Evolutionary conservation across 2,113 vertebrate species (phyloP).

Genomic region (Hassar affinis): DNA sequence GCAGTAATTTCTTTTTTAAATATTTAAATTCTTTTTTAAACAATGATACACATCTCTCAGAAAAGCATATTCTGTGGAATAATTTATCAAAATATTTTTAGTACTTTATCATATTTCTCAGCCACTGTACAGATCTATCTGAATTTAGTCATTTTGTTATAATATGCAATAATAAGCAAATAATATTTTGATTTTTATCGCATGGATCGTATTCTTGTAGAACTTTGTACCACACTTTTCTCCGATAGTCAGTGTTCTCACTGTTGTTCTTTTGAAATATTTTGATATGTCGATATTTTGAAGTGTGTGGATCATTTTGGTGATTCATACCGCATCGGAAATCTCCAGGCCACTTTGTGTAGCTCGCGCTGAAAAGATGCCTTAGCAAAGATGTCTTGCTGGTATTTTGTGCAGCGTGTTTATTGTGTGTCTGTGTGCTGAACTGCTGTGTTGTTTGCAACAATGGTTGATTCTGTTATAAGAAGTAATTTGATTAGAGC

Average conservation of each 20-base stretch:
- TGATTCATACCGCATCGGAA: not conserved
- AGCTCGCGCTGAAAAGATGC: not conserved
- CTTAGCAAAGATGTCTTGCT: not conserved
- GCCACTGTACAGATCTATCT: not conserved
- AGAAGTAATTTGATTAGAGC: constrained; percentile 9
- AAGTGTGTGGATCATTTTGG: not conserved
- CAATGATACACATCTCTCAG: no score
- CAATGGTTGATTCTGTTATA: constrained; percentile 15
- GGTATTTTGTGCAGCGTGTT: not conserved
- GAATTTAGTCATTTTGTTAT: no score
- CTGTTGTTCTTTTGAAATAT: not conserved
- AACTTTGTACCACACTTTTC: not conserved
- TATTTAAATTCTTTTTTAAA: not conserved
- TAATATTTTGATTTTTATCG: not conserved
- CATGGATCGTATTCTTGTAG: not conserved
- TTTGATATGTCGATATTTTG: not conserved
- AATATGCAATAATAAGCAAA: no score
- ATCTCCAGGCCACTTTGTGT: not conserved
- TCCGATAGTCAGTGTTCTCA: not conserved
- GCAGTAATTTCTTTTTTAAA: not conserved
- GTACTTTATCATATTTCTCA: not conserved
- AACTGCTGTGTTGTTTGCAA: constrained; percentile 17
- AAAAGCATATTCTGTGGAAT: not conserved
- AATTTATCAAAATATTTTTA: not conserved
- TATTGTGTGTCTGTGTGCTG: not conserved